A percentile compares a stretch with the other conserved stretches of the same genome.
phyloP scores from a whole-genome alignment of 2,113 vertebrate genomes.

The Albula glossodonta region DNA sequence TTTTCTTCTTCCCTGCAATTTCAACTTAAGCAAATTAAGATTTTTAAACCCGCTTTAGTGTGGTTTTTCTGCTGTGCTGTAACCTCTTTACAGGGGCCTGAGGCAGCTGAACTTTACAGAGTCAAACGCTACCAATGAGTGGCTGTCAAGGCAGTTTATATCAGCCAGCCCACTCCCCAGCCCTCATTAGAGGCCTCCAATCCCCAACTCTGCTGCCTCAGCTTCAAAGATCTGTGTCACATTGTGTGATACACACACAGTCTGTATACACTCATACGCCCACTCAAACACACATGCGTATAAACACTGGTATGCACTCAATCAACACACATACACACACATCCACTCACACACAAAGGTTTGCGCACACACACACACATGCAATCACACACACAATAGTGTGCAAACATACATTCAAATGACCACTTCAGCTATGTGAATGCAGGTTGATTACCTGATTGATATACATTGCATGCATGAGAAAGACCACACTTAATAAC shows the following conservation, averaged over 20 bases:
- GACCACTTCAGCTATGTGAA: neutral
- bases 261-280: neutral
- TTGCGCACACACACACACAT: conserved; percentile 11
- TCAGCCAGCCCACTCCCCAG: conserved; percentile 33
- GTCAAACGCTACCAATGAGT: conserved; percentile 40
- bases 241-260: conserved; percentile 3
- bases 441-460: neutral
- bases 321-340: neutral
- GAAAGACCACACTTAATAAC: neutral
- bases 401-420: neutral
- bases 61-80: conserved; percentile 19
- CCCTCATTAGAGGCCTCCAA: conserved; percentile 42
- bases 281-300: conserved; percentile 7
- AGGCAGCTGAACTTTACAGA: conserved; percentile 43
- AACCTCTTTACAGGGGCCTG: conserved; percentile 34
- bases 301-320: neutral
- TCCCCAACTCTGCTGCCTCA: conserved; percentile 25
- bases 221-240: conserved; percentile 36
- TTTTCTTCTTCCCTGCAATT: neutral
- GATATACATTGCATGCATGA: neutral
- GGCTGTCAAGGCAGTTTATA: conserved; percentile 37
- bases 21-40: conserved; percentile 11
- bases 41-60: neutral
- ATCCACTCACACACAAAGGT: no score
- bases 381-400: neutral